Base-by-base conservation (phyloP, 2,113 vertebrate genomes). In the Pyrgilauda ruficollis region DNA sequence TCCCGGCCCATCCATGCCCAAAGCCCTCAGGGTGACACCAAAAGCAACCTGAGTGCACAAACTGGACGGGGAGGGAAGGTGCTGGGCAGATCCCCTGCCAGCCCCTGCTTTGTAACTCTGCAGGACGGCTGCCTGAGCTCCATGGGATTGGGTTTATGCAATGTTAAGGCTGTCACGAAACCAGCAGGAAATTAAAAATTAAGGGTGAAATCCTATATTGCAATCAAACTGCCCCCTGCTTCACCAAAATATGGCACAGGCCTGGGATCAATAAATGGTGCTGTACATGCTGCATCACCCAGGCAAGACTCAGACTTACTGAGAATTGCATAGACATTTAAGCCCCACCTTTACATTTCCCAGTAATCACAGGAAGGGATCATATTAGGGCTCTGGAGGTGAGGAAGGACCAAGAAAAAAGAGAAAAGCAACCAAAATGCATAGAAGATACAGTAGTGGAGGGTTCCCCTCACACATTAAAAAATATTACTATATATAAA, bases 101-200 rank as follows among this genome's bases (percentile, higher is more conserved):
- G 46, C 22, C 39, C 30, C 35, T 31, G 58, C 63, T 50, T 63
- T 3, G 6, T 10, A 31, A 17, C 52, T 37, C 50, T 89, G 9
- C 46, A 80, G 43, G 62, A 52, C 27, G 41, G 61, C 27, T 84
- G 52, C 53, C 39, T n/a, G 35, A 90, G 76, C 59, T 63, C 73
- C 1, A 17, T 17, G 59, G 13, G 1, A 74, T 77, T 7, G 7
- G 7, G 13, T 75, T 89, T 49, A 90, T 86, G 44, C 44, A 77
- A 81, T 8, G 13, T 55, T 80, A 74, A 69, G 50, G 63, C 55
- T 35, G 39, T 70, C 68, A 75, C 20, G 15, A 90, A 95, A 87
- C 12, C 44, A 78, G 43, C 35, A 84, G 39, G 92, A 95, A 93
- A 95, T 72, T 77, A 80, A 94, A 95, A 93, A 74, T 56, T 56